These are phyloP conservation scores for Eledone cirrhosa DNA, from an alignment of 2,888 invertebrate species.

Conservation along the genomic window DNA sequence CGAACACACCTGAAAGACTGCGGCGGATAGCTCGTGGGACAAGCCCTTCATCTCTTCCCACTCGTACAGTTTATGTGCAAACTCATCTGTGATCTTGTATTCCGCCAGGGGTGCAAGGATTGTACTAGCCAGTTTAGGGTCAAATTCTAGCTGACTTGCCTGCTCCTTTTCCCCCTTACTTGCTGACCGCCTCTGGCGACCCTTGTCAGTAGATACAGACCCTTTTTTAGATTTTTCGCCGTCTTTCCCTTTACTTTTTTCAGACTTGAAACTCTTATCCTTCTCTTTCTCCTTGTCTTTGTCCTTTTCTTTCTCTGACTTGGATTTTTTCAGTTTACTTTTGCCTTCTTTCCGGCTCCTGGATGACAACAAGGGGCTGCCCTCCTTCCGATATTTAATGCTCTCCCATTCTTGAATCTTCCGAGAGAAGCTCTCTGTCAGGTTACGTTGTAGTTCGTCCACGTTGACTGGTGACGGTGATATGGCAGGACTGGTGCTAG, in stretches of 20 bases:
- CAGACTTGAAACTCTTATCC: constrained; percentile 41
- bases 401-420: constrained; percentile 86
- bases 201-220: constrained; percentile 67
- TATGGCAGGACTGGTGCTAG: constrained; percentile 28
- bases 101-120: constrained; percentile 69
- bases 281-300: constrained; percentile 42
- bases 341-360: constrained; percentile 43
- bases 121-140: constrained; percentile 82
- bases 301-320: constrained; percentile 50
- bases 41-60: constrained; percentile 73
- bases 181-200: constrained; percentile 74
- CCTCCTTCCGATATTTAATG: constrained; percentile 49
- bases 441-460: constrained; percentile 70
- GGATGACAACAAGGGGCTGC: constrained; percentile 47
- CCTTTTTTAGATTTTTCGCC: constrained; percentile 71
- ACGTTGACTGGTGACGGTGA: constrained; percentile 48
- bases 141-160: constrained; percentile 68
- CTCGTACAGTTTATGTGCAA: constrained; percentile 87
- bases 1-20: constrained; percentile 44
- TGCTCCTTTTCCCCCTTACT: constrained; percentile 73
- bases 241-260: constrained; percentile 63
- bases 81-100: constrained; percentile 80
- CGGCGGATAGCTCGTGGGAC: constrained; percentile 42
- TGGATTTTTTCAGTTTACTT: constrained; percentile 48
- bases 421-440: constrained; percentile 84